These are phyloP conservation scores for Pediacus dermestoides DNA, from an alignment of 2,888 invertebrate species.

Conservation along the genomic window DNA sequence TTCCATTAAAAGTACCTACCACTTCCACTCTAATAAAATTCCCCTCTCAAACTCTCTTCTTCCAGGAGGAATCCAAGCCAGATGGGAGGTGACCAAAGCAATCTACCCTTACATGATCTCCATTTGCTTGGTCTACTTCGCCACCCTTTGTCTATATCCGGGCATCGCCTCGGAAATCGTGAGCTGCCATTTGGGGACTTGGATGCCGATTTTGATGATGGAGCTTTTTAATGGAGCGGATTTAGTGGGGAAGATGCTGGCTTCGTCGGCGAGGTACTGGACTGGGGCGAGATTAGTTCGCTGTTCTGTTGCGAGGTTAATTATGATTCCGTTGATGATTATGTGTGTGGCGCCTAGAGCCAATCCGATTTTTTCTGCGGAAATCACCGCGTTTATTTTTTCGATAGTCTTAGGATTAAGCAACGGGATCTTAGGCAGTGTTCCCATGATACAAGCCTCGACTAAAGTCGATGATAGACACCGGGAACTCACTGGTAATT, in stretches of 20 bases:
- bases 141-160: constrained; percentile 84
- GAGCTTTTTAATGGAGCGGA: constrained; percentile 84
- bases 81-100: constrained; percentile 77
- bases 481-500: constrained; percentile 77
- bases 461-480: constrained; percentile 80
- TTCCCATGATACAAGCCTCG: constrained; percentile 91
- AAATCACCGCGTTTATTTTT: constrained; percentile 64
- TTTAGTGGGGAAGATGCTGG: constrained; percentile 73
- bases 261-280: constrained; percentile 80
- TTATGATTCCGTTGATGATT: constrained; percentile 76
- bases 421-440: constrained; percentile 85
- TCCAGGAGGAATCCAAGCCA: constrained; percentile 65
- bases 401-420: constrained; percentile 72
- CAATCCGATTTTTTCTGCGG: constrained; percentile 68
- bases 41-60: too few relatives aligned
- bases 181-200: constrained; percentile 76
- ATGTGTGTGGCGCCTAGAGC: constrained; percentile 77
- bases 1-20: constrained; percentile 51
- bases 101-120: constrained; percentile 90
- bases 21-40: not conserved
- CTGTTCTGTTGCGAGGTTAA: constrained; percentile 67
- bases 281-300: constrained; percentile 73
- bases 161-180: constrained; percentile 86
- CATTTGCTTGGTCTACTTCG: constrained; percentile 84
- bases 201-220: constrained; percentile 93